Conservation (phyloP, 2,797 vertebrate species). For the Sebastes cheni region DNA sequence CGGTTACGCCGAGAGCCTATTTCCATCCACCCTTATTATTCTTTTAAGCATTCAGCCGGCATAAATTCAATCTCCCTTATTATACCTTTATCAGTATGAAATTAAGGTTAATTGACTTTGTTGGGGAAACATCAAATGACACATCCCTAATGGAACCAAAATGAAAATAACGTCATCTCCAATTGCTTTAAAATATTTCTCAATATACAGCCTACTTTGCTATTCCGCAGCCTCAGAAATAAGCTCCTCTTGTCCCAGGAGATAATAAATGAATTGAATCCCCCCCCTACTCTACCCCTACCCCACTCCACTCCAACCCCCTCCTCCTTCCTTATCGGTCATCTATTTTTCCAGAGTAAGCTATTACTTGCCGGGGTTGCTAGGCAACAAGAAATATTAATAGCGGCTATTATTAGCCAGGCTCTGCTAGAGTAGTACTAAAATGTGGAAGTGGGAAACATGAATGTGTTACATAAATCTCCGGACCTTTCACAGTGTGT, state of each 20-base stretch:
- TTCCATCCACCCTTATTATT: constrained; percentile 57
- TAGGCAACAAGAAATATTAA: constrained; percentile 99
- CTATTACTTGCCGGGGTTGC: constrained; percentile 99
- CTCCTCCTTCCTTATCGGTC: constrained; percentile 98
- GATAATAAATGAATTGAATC: constrained; percentile 99
- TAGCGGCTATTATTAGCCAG: constrained; percentile 99
- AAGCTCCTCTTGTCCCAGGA: constrained; percentile 98
- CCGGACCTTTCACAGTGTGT: constrained; percentile 96
- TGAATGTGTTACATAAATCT: constrained; percentile 99
- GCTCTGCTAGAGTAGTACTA: constrained; percentile 99
- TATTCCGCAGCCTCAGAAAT: constrained; percentile 92
- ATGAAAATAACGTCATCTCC: constrained; percentile 84
- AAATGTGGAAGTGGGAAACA: constrained; percentile 99
- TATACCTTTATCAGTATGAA: constrained; percentile 77
- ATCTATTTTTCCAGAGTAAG: constrained; percentile 99
- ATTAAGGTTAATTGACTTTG: constrained; percentile 86
- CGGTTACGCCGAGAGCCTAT: constrained; percentile 22
- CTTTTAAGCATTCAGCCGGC: constrained; percentile 61
- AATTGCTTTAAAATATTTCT: constrained; percentile 87
- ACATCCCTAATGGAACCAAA: constrained; percentile 79
- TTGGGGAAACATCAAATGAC: constrained; percentile 75
- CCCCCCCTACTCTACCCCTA: constrained; percentile 46
- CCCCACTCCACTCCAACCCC: constrained; percentile 54
- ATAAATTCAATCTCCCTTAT: constrained; percentile 74
- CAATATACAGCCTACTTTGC: constrained; percentile 92